Percentiles rank a stretch among this genome's conserved stretches.
phyloP scores from a whole-genome alignment of 2,113 vertebrate species.

The Neofelis nebulosa region DNA sequence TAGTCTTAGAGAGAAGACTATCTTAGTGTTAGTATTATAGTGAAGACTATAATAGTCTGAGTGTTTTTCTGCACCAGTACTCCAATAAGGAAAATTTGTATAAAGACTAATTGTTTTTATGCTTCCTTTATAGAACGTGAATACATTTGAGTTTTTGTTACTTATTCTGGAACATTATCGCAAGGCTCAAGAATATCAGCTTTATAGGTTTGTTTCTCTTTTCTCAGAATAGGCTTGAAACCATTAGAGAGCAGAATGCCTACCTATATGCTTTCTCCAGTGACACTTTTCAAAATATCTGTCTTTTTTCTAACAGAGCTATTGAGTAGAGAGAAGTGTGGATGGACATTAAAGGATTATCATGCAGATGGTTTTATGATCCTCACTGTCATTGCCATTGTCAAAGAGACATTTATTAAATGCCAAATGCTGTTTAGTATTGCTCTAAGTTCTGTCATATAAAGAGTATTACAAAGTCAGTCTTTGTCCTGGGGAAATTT shows the following conservation, averaged over 20 bases:
- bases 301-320: not conserved
- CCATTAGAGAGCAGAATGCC: not conserved
- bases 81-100: slow-evolving; percentile 7
- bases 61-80: not conserved
- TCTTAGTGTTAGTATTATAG: too few species aligned
- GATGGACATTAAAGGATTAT: not conserved
- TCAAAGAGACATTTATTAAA: slow-evolving; percentile 31
- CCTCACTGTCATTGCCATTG: not conserved
- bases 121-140: slow-evolving; percentile 48
- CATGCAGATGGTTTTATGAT: not conserved
- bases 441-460: not conserved
- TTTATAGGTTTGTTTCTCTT: not conserved
- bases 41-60: not conserved
- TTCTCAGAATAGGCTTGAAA: slow-evolving; percentile 8
- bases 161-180: not conserved
- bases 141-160: slow-evolving; percentile 1
- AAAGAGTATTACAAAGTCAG: slow-evolving; percentile 1
- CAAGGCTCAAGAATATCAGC: not conserved
- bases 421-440: not conserved
- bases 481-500: not conserved
- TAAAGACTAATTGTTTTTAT: slow-evolving; percentile 46
- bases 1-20: too few species aligned
- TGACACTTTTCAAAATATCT: slow-evolving; percentile 25
- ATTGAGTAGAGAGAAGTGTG: not conserved
- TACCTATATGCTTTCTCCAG: not conserved